Evolutionary conservation across 37 sponge, comb jelly and placozoan genomes (phyloP), one percentile per base, ranked within the genome.

Genomic region (Hormiphora californensis): DNA sequence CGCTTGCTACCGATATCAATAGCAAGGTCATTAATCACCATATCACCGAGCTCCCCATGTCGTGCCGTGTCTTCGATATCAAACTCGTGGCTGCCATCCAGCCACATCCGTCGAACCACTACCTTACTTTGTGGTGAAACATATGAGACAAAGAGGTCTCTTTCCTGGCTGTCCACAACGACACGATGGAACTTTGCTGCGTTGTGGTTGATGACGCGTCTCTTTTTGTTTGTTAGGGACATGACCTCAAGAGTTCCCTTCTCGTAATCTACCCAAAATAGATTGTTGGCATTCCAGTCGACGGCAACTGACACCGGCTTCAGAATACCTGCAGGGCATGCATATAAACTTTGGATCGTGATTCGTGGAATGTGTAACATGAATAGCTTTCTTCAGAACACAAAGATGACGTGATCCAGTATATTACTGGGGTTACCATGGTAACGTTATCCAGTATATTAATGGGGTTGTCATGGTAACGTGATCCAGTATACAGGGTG

Each of bases 181-280:
- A 65, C 35, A 8, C 35, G 34, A 32, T 65, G 67, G 30, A 39
- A 39, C 12, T 38, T 19, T 31, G 32, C 67, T 2, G 32, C 67
- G 36, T 65, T 36, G 19, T 33, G 32, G 38, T 65, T 65, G 38
- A 65, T 17, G 34, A 65, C 67, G 7, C 38, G 9, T 33, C 67
- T 25, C 37, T 65, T 65, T 19, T 38, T 27, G 67, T 21, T 28
- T 33, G 19, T 27, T 7, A 65, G 67, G 1, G 67, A 65, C 67
- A 65, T 65, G 38, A 65, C 67, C 67, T 65, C 67, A 3, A 65
- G 67, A 28, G 67, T 65, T 27, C 67, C 67, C 15, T 33, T 27
- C 8, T 38, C 67, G 21, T 33, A 17, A 57, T 27, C 21, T 17
- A 59, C 62, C 67, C 67, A 65, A 32, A 28, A 65, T 36, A 65